A percentile compares a stretch with the other conserved stretches of the same genome.
phyloP scores from a whole-genome alignment of 2,888 invertebrate genomes.

The Chrysolina haemoptera region DNA sequence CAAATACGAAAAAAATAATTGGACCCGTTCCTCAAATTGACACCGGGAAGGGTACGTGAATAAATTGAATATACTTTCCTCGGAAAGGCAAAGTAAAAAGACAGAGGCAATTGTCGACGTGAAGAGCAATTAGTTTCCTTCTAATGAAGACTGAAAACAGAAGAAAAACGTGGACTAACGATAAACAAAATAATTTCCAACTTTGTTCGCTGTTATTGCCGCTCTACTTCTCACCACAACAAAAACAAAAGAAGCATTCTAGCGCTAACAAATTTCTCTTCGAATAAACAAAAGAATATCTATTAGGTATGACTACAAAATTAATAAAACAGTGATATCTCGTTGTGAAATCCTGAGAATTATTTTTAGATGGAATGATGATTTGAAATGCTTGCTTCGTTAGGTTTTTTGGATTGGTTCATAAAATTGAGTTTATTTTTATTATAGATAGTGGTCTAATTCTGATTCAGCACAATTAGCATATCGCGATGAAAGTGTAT shows the following conservation, averaged over 20 bases:
- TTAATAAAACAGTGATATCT: not conserved
- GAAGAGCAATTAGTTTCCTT: constrained; percentile 9
- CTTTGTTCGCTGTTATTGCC: constrained; percentile 4
- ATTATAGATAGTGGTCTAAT: not conserved
- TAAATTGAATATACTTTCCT: not conserved
- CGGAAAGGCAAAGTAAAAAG: not conserved
- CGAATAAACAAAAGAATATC: not conserved
- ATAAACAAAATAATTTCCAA: constrained; percentile 7
- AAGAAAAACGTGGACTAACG: constrained; percentile 15
- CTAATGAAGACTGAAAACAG: not conserved
- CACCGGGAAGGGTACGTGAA: not conserved
- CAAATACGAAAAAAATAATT: not conserved
- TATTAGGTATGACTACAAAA: not conserved
- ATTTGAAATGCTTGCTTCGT: not conserved
- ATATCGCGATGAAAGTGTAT: too few species aligned
- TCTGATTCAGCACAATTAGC: too few species aligned
- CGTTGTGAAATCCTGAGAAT: not conserved
- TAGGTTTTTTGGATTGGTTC: not conserved
- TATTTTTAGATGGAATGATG: constrained; percentile 5
- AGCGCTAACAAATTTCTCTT: constrained; percentile 6
- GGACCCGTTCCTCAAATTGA: not conserved
- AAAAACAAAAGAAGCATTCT: constrained; percentile 13
- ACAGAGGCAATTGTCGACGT: not conserved
- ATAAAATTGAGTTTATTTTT: not conserved
- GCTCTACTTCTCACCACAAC: constrained; percentile 12